Evolutionary conservation across 2,797 vertebrate species (phyloP).

Genomic region (Mustela erminea): DNA sequence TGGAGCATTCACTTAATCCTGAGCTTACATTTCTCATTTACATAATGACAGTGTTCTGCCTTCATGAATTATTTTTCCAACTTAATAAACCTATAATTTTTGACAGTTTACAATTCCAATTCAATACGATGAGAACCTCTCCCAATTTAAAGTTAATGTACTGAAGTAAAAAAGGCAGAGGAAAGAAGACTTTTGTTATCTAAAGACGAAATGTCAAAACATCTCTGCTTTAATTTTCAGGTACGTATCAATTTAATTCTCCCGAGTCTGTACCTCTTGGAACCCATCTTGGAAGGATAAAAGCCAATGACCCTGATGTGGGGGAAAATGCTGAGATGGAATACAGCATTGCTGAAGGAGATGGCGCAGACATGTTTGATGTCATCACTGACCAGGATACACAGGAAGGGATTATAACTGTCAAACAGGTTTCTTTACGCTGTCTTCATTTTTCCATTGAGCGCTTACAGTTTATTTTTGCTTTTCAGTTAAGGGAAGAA

Average conservation of each 20-base stretch:
- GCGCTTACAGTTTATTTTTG: constrained; percentile 63
- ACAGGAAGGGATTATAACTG: constrained; percentile 96
- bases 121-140: background rate
- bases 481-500: constrained; percentile 69
- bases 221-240: constrained; percentile 87
- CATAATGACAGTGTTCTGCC: background rate
- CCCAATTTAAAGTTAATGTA: constrained; percentile 29
- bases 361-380: constrained; percentile 94
- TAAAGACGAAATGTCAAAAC: constrained; percentile 42
- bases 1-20: background rate
- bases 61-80: constrained; percentile 10
- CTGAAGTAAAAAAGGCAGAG: background rate
- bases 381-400: constrained; percentile 95
- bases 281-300: constrained; percentile 94
- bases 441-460: constrained; percentile 81
- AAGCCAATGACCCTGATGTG: constrained; percentile 95
- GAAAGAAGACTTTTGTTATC: constrained; percentile 45
- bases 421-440: constrained; percentile 93
- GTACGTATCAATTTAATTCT: constrained; percentile 94
- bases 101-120: constrained; percentile 68
- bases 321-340: constrained; percentile 95
- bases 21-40: constrained; percentile 8
- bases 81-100: constrained; percentile 10
- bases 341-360: constrained; percentile 93
- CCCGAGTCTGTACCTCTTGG: constrained; percentile 94